A percentile compares a stretch with the other conserved stretches of the same genome.
phyloP scores from a whole-genome alignment of 2,113 vertebrate species.

The Climacteris rufus region DNA sequence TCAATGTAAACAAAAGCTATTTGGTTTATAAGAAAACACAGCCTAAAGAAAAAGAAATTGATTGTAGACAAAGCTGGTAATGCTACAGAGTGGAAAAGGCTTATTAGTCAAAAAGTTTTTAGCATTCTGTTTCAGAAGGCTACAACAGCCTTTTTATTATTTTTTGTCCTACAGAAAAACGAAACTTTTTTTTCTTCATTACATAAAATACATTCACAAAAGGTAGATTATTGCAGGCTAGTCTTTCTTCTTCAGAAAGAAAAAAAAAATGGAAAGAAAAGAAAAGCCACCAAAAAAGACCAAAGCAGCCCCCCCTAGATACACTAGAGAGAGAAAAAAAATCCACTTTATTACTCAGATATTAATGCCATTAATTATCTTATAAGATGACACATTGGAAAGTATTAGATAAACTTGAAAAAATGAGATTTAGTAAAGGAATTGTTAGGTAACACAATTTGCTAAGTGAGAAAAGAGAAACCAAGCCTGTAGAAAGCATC shows the following conservation, averaged over 20 bases:
- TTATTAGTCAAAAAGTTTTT: background rate
- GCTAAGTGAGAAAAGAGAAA: background rate
- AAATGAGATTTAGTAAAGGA: slow-evolving; percentile 25
- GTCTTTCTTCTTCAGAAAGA: background rate
- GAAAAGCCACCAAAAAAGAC: background rate
- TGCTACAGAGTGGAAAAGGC: background rate
- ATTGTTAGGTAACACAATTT: slow-evolving; percentile 4
- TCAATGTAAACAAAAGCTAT: background rate
- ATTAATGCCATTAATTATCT: background rate
- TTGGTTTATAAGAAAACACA: background rate
- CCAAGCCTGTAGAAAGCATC: background rate
- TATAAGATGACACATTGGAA: background rate
- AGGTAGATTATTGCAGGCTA: background rate
- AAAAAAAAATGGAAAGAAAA: background rate
- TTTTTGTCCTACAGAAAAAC: background rate
- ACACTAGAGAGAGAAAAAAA: background rate
- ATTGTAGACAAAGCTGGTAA: background rate
- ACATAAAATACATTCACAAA: background rate
- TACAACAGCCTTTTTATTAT: background rate
- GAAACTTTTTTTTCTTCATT: background rate
- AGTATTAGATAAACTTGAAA: background rate
- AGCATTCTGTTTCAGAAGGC: background rate
- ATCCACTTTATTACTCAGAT: background rate
- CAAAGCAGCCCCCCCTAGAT: background rate
- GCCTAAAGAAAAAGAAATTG: background rate